phyloP scores from a whole-genome alignment of 2,888 invertebrate genomes.

The Pollenia angustigena region DNA sequence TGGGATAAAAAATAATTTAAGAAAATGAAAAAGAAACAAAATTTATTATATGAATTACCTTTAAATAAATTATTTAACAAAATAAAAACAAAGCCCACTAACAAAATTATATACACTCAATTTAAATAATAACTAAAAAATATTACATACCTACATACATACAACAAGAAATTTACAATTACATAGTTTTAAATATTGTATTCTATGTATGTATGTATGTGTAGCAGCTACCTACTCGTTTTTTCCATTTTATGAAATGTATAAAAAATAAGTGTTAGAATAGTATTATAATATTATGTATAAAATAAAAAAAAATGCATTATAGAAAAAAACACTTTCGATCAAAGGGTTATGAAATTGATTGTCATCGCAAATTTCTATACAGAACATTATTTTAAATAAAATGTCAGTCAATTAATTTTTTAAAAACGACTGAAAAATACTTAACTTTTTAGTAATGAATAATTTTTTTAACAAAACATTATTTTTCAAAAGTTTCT shows the following conservation, averaged over 20 bases:
- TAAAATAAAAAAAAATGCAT: slow-evolving; percentile 25
- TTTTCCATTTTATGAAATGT: not conserved
- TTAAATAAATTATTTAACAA: slow-evolving; percentile 39
- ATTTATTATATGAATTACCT: slow-evolving; percentile 44
- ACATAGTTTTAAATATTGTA: slow-evolving; percentile 61
- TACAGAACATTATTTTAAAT: no score
- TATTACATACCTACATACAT: not conserved
- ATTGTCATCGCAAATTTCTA: no score
- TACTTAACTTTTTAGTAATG: no score
- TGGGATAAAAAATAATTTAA: slow-evolving; percentile 78
- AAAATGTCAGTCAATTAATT: no score
- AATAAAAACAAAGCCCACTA: slow-evolving; percentile 57
- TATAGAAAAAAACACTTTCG: not conserved
- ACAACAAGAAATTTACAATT: slow-evolving; percentile 47
- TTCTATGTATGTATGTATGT: slow-evolving; percentile 46
- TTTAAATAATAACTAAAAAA: slow-evolving; percentile 25
- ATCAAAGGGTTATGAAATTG: not conserved
- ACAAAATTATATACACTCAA: slow-evolving; percentile 59
- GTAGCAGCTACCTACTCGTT: slow-evolving; percentile 61
- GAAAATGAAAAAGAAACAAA: slow-evolving; percentile 25
- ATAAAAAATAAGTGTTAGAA: slow-evolving; percentile 54
- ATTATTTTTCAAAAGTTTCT: no score
- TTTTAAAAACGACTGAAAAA: no score
- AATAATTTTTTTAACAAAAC: no score
- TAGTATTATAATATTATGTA: slow-evolving; percentile 34